A percentile compares a stretch with the other conserved stretches of the same genome.
phyloP scores from a whole-genome alignment of 2,113 vertebrate species.

The Dasyurus viverrinus region DNA sequence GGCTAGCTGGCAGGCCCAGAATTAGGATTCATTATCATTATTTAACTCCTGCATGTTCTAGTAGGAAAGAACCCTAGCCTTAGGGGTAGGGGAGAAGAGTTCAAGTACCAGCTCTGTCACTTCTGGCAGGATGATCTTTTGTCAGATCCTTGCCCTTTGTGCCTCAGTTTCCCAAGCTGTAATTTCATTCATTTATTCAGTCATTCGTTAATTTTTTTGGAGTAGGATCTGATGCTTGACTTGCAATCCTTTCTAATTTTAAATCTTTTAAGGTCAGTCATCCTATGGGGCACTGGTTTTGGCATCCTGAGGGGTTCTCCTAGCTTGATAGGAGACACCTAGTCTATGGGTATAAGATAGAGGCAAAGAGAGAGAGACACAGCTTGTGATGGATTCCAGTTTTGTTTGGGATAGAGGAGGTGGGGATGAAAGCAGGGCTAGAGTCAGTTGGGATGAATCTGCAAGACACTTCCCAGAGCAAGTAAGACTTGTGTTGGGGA shows the following conservation, averaged over 20 bases:
- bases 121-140: not conserved
- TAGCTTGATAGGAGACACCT: not conserved
- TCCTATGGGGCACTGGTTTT: no score
- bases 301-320: not conserved
- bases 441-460: slow-evolving; percentile 15
- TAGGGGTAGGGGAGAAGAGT: not conserved
- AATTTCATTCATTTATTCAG: not conserved
- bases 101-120: not conserved
- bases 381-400: not conserved
- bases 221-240: not conserved
- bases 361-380: not conserved
- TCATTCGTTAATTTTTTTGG: not conserved
- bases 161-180: not conserved
- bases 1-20: not conserved
- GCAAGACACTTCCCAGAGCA: slow-evolving; percentile 51
- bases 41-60: not conserved
- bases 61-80: not conserved
- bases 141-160: not conserved
- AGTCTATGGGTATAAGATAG: not conserved
- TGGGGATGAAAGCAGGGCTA: slow-evolving; percentile 55
- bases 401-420: slow-evolving; percentile 64
- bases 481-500: slow-evolving; percentile 30
- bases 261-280: not conserved
- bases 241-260: not conserved
- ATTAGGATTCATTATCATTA: not conserved